phyloP scores from a whole-genome alignment of 2,113 vertebrate genomes.

The Colinus virginianus region DNA sequence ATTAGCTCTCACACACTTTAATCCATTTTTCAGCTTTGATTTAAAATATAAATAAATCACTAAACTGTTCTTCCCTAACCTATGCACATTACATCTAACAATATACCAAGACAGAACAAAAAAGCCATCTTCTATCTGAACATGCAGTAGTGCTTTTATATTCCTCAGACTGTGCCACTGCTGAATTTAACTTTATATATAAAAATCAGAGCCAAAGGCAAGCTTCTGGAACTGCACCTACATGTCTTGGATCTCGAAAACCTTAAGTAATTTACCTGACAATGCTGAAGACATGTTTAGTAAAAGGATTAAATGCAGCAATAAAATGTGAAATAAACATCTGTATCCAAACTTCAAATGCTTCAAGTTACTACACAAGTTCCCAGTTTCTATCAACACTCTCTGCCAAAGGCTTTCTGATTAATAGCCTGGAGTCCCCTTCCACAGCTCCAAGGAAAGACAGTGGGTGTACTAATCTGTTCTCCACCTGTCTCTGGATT shows the following conservation, averaged over 20 bases:
- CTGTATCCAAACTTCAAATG: slow-evolving; percentile 38
- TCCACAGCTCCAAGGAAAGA: background rate
- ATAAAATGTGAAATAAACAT: slow-evolving; percentile 37
- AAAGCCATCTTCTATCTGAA: too few species aligned
- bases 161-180: background rate
- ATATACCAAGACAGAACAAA: background rate
- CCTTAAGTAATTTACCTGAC: slow-evolving; percentile 21
- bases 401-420: slow-evolving; percentile 19
- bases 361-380: background rate
- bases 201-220: background rate
- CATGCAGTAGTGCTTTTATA: background rate
- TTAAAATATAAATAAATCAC: background rate
- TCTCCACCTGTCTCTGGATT: slow-evolving; percentile 39
- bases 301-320: slow-evolving; percentile 5
- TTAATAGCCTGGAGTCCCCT: slow-evolving; percentile 40
- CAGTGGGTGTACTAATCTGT: slow-evolving; percentile 44
- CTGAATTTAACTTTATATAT: background rate
- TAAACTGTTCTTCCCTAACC: background rate
- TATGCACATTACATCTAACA: background rate
- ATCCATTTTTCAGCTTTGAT: background rate
- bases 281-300: slow-evolving; percentile 7
- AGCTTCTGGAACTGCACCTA: background rate
- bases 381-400: background rate
- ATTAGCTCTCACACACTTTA: background rate
- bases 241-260: background rate